phyloP scores from a whole-genome alignment of 2,888 invertebrate species.

The Megastigmus dorsalis region DNA sequence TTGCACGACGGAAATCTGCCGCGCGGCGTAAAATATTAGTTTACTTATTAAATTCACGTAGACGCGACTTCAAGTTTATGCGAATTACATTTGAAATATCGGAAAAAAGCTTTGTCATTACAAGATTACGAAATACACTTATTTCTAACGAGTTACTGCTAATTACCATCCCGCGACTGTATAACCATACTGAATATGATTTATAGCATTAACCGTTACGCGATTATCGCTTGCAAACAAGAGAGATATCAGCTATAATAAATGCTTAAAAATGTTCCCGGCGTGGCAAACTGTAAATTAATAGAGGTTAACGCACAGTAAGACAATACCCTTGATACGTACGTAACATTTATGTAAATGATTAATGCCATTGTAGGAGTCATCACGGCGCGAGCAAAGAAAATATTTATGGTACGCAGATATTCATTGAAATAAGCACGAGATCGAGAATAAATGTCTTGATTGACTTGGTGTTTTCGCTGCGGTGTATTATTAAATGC shows the following conservation, averaged over 20 bases:
- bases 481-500: background rate
- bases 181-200: no score
- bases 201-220: no score
- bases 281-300: no score
- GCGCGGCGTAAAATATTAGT: background rate
- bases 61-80: no score
- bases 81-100: no score
- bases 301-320: background rate
- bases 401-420: slow-evolving; percentile 7
- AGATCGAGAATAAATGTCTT: background rate
- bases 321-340: background rate
- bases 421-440: background rate
- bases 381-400: slow-evolving; percentile 7
- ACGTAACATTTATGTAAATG: background rate
- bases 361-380: slow-evolving; percentile 3
- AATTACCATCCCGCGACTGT: no score
- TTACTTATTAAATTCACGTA: background rate
- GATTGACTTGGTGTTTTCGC: background rate
- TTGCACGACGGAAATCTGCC: background rate
- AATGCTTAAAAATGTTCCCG: no score
- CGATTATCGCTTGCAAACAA: no score
- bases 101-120: no score
- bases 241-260: no score
- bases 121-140: no score
- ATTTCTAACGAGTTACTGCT: no score